These are phyloP conservation scores for Myrmecophaga tridactyla DNA, from an alignment of 2,113 vertebrate species.

Conservation along the genomic window DNA sequence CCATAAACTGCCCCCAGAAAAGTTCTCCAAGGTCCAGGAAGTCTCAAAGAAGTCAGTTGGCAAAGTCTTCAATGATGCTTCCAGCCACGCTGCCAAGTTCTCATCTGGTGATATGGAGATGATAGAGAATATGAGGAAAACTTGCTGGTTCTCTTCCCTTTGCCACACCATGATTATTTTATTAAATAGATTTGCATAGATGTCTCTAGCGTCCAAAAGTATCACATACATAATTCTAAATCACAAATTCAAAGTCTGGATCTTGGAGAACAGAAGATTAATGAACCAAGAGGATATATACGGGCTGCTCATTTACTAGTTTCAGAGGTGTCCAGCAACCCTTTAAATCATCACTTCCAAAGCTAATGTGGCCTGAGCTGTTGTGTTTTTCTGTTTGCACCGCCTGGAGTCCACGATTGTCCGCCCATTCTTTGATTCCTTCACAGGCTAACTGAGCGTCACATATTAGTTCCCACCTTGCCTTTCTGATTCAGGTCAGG, in stretches of 20 bases:
- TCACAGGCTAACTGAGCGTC: neutral
- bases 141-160: neutral
- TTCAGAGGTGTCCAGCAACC: neutral
- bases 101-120: neutral
- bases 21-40: neutral
- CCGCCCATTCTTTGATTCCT: neutral
- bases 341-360: neutral
- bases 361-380: neutral
- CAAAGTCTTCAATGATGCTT: neutral
- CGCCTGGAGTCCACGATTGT: neutral
- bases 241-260: neutral
- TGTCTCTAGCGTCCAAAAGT: neutral
- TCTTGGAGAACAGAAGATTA: neutral
- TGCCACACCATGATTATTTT: neutral
- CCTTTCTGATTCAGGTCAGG: neutral
- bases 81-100: neutral
- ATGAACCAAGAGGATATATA: neutral
- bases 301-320: neutral
- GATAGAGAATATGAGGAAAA: neutral
- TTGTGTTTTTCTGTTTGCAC: neutral
- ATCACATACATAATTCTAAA: neutral
- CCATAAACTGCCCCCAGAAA: neutral
- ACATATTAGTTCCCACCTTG: neutral
- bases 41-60: neutral
- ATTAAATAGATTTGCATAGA: neutral